Percentiles rank a stretch among this genome's conserved stretches.
phyloP scores from a whole-genome alignment of 2,113 vertebrate genomes.

The Xiphophorus couchianus region DNA sequence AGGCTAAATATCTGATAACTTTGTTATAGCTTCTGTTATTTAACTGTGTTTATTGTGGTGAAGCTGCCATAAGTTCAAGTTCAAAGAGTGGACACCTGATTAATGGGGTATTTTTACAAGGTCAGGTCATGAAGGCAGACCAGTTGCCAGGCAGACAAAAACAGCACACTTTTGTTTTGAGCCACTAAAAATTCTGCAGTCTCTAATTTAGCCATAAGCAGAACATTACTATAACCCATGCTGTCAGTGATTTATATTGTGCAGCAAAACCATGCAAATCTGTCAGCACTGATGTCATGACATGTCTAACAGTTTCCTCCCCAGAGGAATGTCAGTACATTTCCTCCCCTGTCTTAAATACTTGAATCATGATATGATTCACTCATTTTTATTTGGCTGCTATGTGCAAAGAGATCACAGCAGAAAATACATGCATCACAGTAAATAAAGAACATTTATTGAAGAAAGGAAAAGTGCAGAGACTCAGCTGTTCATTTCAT shows the following conservation, averaged over 20 bases:
- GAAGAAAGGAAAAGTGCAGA: not conserved
- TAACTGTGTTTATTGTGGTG: not conserved
- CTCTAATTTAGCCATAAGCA: slow-evolving; percentile 72
- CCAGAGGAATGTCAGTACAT: slow-evolving; percentile 52
- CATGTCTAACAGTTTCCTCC: slow-evolving; percentile 74
- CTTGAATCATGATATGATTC: slow-evolving; percentile 58
- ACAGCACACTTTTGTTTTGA: slow-evolving; percentile 44
- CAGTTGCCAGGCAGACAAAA: slow-evolving; percentile 48
- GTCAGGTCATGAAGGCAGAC: slow-evolving; percentile 28
- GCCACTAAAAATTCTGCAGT: slow-evolving; percentile 51
- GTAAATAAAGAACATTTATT: not conserved
- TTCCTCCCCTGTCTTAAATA: slow-evolving; percentile 57
- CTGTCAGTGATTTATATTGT: slow-evolving; percentile 70
- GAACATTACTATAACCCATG: slow-evolving; percentile 50
- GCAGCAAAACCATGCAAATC: slow-evolving; percentile 64
- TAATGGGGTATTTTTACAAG: slow-evolving; percentile 10
- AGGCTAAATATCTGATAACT: not conserved
- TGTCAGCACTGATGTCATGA: slow-evolving; percentile 75
- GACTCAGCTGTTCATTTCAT: not conserved
- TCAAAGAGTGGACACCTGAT: slow-evolving; percentile 4
- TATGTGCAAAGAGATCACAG: slow-evolving; percentile 15
- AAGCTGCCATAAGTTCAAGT: not conserved
- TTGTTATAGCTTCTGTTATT: not conserved
- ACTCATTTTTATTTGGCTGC: slow-evolving; percentile 40
- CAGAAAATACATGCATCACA: not conserved